Percentiles rank a stretch among this genome's conserved stretches.
Evolutionary conservation across 2,797 vertebrate species (phyloP).

Genomic region (Enoplosus armatus): DNA sequence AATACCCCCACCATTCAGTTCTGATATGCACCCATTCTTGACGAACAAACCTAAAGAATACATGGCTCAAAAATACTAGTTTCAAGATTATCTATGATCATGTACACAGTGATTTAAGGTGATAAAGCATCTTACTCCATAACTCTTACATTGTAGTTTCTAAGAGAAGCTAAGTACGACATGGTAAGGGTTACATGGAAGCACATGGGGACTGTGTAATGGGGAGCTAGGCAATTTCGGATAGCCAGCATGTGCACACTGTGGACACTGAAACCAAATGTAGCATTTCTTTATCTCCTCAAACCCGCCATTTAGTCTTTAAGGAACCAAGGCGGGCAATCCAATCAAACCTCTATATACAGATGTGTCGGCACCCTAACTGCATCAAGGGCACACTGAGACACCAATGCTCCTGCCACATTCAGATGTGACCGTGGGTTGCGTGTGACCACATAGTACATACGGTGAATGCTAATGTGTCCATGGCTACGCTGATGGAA

Average conservation of each 20-base stretch:
- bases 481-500: slow-evolving; percentile 8
- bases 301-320: not conserved
- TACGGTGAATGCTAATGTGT: slow-evolving; percentile 7
- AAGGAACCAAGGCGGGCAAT: not conserved
- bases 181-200: slow-evolving; percentile 26
- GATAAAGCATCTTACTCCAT: slow-evolving; percentile 17
- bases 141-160: slow-evolving; percentile 18
- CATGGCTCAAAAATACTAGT: slow-evolving; percentile 42
- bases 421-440: not conserved
- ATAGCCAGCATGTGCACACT: slow-evolving; percentile 10
- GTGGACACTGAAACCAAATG: not conserved
- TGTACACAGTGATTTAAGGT: slow-evolving; percentile 53
- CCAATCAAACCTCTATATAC: slow-evolving; percentile 4
- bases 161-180: slow-evolving; percentile 33
- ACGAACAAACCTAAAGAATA: slow-evolving; percentile 33
- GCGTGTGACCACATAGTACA: not conserved
- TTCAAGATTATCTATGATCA: slow-evolving; percentile 47
- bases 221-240: not conserved
- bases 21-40: slow-evolving; percentile 37
- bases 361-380: not conserved
- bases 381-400: not conserved
- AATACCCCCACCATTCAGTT: slow-evolving; percentile 18
- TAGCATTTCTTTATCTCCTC: not conserved
- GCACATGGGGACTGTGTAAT: slow-evolving; percentile 17
- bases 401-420: not conserved